Evolutionary conservation across 2,888 invertebrate genomes (phyloP).

Genomic region (Lottia scabra): DNA sequence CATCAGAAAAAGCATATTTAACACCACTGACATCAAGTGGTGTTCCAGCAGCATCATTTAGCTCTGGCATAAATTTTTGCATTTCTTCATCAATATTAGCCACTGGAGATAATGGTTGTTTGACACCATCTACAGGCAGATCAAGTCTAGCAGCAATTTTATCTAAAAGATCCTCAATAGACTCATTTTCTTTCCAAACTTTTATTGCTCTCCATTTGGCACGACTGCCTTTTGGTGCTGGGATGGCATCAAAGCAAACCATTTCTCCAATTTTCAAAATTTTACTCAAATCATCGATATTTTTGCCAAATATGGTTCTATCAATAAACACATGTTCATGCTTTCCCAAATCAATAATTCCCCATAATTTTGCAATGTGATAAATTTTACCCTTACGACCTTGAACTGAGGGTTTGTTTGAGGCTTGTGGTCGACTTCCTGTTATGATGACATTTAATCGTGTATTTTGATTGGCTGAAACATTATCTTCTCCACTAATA

Average conservation of each 20-base stretch:
- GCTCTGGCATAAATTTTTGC: slow-evolving; percentile 55
- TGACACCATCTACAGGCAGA: slow-evolving; percentile 47
- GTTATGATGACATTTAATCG: slow-evolving; percentile 67
- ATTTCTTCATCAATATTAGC: slow-evolving; percentile 66
- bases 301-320: slow-evolving; percentile 64
- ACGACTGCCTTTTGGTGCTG: slow-evolving; percentile 68
- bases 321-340: slow-evolving; percentile 71
- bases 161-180: slow-evolving; percentile 60
- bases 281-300: slow-evolving; percentile 67
- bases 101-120: slow-evolving; percentile 46
- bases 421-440: slow-evolving; percentile 60
- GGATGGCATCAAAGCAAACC: slow-evolving; percentile 68
- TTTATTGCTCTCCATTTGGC: slow-evolving; percentile 69
- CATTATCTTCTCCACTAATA: slow-evolving; percentile 62
- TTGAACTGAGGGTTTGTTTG: slow-evolving; percentile 55
- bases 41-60: slow-evolving; percentile 55
- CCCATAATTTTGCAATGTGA: slow-evolving; percentile 70
- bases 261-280: slow-evolving; percentile 66
- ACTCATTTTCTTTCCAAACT: slow-evolving; percentile 68
- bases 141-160: slow-evolving; percentile 53
- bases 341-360: slow-evolving; percentile 69
- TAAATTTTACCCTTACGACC: slow-evolving; percentile 66
- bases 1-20: slow-evolving; percentile 61
- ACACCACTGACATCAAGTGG: slow-evolving; percentile 55
- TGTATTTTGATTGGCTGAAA: slow-evolving; percentile 65